These are phyloP conservation scores for Actias luna DNA, from an alignment of 2,888 invertebrate species.

Conservation along the genomic window DNA sequence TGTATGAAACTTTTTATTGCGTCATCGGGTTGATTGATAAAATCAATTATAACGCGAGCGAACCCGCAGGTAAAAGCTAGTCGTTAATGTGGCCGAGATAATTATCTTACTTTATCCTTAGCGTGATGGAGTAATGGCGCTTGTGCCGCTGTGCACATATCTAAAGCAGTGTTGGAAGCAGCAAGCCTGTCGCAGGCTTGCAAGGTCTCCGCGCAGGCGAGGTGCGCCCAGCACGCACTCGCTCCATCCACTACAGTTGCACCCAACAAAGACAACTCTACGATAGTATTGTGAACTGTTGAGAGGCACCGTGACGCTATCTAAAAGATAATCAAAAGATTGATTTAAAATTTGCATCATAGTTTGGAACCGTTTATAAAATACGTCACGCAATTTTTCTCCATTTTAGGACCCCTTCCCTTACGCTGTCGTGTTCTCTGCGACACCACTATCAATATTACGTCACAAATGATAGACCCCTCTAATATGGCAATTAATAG, in stretches of 20 bases:
- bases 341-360: neutral
- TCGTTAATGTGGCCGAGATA: no score
- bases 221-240: constrained; percentile 95
- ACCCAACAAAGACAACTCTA: constrained; percentile 91
- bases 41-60: no score
- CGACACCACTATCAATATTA: no score
- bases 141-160: constrained; percentile 91
- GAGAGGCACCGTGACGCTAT: constrained; percentile 94
- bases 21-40: no score
- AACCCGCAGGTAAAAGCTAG: no score
- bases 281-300: constrained; percentile 94
- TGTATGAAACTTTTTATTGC: no score
- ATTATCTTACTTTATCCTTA: constrained; percentile 86
- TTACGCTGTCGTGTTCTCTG: no score
- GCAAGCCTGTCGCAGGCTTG: constrained; percentile 87
- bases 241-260: constrained; percentile 91
- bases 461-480: no score
- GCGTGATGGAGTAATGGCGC: constrained; percentile 87
- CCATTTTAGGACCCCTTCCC: no score
- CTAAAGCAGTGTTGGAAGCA: constrained; percentile 83
- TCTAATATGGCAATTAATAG: no score
- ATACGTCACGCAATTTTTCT: no score
- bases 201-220: constrained; percentile 94
- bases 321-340: constrained; percentile 58
- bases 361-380: no score